Percentiles rank a stretch among this genome's conserved stretches.
Evolutionary conservation across 1,140 invertebrate genomes (phyloP).

Genomic region (Panulirus ornatus): DNA sequence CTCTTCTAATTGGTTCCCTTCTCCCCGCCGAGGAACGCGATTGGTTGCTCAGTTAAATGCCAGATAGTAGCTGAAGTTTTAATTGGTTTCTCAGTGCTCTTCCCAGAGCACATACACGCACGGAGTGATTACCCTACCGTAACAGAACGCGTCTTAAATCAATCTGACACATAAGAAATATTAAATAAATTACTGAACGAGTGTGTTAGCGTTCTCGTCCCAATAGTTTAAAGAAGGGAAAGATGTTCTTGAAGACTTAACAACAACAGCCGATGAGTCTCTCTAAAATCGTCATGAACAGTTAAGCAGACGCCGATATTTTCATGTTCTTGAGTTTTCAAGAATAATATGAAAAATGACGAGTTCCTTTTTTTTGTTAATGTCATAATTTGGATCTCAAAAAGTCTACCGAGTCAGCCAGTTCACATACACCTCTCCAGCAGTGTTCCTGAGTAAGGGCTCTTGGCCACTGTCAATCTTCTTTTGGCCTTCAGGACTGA

Average conservation of each 20-base stretch:
- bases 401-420: no score
- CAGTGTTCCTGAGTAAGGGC: not conserved
- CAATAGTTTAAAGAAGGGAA: not conserved
- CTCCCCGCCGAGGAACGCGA: conserved; percentile 15
- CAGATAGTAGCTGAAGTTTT: conserved; percentile 16
- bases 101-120: not conserved
- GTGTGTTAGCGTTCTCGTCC: not conserved
- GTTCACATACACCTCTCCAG: no score
- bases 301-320: no score
- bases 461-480: not conserved
- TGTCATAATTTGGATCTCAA: no score
- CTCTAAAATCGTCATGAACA: no score
- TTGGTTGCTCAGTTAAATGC: conserved; percentile 21
- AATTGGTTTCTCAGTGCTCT: conserved; percentile 4
- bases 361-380: no score
- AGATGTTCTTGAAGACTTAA: not conserved
- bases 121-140: not conserved
- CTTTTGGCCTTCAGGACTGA: conserved; percentile 1
- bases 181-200: not conserved
- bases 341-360: no score
- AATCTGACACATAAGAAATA: not conserved
- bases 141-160: not conserved
- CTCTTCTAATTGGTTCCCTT: conserved; percentile 41
- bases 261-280: not conserved
- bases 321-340: no score